Evolutionary conservation across 1,140 invertebrate genomes (phyloP).

Genomic region (Sinonovacula constricta): DNA sequence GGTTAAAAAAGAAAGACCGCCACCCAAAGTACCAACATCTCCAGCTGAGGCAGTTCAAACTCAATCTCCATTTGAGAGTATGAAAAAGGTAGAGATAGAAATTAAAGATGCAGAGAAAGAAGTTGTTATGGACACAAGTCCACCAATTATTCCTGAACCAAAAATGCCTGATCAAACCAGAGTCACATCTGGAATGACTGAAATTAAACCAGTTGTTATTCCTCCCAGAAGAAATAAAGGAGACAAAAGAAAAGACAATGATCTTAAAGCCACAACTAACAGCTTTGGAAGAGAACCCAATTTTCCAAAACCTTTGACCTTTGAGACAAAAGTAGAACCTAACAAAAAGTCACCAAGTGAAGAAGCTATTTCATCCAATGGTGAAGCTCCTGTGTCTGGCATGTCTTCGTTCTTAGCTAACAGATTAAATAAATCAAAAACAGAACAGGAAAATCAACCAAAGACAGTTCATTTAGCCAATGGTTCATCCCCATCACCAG

Average conservation of each 20-base stretch:
- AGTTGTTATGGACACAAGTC: constrained; percentile 20
- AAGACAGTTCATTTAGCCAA: constrained; percentile 48
- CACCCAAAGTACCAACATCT: constrained; percentile 9
- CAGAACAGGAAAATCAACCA: constrained; percentile 30
- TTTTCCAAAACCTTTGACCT: constrained; percentile 44
- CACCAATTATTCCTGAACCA: constrained; percentile 44
- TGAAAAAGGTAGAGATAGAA: neutral
- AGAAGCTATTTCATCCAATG: too few species aligned
- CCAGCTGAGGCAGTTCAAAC: constrained; percentile 2
- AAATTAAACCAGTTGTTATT: constrained; percentile 46
- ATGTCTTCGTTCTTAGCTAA: constrained; percentile 47
- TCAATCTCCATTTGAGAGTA: neutral
- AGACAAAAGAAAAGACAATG: constrained; percentile 29
- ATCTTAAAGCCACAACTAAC: constrained; percentile 7
- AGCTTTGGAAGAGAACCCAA: constrained; percentile 39
- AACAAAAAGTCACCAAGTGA: constrained; percentile 3
- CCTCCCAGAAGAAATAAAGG: constrained; percentile 10
- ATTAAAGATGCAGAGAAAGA: constrained; percentile 10
- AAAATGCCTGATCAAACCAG: constrained; percentile 36
- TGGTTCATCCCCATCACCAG: constrained; percentile 51
- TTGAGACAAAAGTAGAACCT: constrained; percentile 6
- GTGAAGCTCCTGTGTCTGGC: constrained; percentile 17
- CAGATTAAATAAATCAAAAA: constrained; percentile 23
- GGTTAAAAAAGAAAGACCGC: constrained; percentile 43
- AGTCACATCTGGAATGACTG: constrained; percentile 34